Evolutionary conservation across 92 coral and sea anemone species (phyloP), one percentile per base, ranked within the genome.

Genomic region (Palythoa grandis): DNA sequence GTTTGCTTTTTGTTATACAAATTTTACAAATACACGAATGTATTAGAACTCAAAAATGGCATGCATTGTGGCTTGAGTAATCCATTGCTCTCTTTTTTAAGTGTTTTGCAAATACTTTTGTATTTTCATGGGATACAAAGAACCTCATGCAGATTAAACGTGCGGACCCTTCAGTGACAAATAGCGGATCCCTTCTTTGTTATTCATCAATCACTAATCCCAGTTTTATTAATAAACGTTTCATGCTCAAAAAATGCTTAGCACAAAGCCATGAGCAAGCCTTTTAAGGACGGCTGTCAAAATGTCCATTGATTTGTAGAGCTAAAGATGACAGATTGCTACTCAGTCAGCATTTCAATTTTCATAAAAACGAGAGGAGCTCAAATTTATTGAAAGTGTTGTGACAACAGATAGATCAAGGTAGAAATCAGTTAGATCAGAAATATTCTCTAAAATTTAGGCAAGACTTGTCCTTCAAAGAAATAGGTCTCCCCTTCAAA

Each of bases 171-270:
- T 25, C 22, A 29, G 6, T 47, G 52, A 65, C 13, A 22, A 14
- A 23, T 13, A 72, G 29, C 70, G 48, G 4, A 60, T 43, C 5
- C 52, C 61, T 54, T 10, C 40, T 37, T 67, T 78, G 12, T 73
- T 70, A 16, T 57, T 61, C 78, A 52, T 68, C 67, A 73, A 11
- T 53, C 57, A 4, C 70, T 43, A 52, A 77, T 78, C 35, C 70
- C 15, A 47, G n/a, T 24, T 68, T 69, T 82, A 68, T 72, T 87
- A 68, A 24, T 13, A 12, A 11, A 17, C 68, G 7, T 69, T 54
- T 29, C 56, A 20, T 9, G 25, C 52, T 73, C 73, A 15, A 77
- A 54, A 66, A 40, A 69, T 5, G 58, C 19, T 84, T 76, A 23
- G 17, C 61, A 19, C 83, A 67, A 38, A 58, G 70, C 78, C 86